Percentiles rank a stretch among this genome's conserved stretches.
These are phyloP conservation scores for Ophiothrix spiculata DNA, from an alignment of 35 echinoderm and acorn worm species.

Conservation along the genomic window DNA sequence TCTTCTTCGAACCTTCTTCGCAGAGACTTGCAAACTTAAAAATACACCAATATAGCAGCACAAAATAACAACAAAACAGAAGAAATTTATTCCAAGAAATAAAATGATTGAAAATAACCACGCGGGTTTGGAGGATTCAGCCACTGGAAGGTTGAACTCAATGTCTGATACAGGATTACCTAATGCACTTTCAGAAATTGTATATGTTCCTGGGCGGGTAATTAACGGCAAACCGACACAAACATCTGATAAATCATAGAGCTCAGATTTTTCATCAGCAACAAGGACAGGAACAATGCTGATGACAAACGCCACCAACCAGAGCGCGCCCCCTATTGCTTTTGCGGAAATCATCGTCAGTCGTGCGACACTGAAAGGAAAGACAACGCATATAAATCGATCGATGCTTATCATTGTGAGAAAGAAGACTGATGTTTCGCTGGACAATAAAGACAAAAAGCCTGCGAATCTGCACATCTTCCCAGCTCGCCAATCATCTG, in stretches of 20 bases:
- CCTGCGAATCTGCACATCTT: constrained; percentile 60
- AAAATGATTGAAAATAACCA: constrained; percentile 63
- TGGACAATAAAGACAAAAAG: constrained; percentile 61
- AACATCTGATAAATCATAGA: constrained; percentile 59
- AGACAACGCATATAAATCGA: constrained; percentile 40
- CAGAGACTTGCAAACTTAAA: constrained; percentile 26
- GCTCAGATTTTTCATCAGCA: constrained; percentile 16
- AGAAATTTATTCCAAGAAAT: constrained; percentile 58
- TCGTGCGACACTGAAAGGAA: constrained; percentile 45
- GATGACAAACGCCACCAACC: constrained; percentile 33
- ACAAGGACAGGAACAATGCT: constrained; percentile 46
- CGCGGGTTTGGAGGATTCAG: constrained; percentile 1
- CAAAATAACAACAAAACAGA: constrained; percentile 53
- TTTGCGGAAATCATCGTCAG: constrained; percentile 26
- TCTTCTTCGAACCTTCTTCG: background rate
- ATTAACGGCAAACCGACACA: constrained; percentile 59
- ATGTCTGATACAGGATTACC: background rate
- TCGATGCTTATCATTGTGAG: constrained; percentile 69
- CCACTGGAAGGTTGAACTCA: background rate
- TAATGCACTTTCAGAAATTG: background rate
- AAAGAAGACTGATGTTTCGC: constrained; percentile 71
- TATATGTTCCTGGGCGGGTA: background rate
- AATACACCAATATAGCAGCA: constrained; percentile 49
- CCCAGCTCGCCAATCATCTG: constrained; percentile 55
- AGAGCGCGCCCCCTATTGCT: constrained; percentile 10